Percentiles rank a stretch among this genome's conserved stretches.
Conservation (phyloP, 2,797 vertebrate species). For the Syngnathus acus region DNA sequence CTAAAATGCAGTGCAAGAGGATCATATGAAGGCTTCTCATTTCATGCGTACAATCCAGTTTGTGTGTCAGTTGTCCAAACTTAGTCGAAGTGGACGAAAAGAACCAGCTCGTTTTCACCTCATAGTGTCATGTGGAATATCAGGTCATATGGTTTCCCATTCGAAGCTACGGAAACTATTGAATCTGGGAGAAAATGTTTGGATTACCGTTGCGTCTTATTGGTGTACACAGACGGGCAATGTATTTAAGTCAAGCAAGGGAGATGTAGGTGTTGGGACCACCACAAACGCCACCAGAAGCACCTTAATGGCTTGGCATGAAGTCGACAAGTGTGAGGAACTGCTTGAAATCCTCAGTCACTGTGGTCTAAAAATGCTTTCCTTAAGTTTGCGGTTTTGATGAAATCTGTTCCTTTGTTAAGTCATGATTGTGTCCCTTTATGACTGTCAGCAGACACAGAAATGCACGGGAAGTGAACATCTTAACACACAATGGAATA, state of each 20-base stretch:
- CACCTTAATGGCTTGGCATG: too few relatives aligned
- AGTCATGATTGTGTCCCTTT: not conserved
- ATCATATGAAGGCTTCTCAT: not conserved
- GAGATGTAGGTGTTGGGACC: too few relatives aligned
- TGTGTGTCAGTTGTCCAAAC: not conserved
- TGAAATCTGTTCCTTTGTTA: not conserved
- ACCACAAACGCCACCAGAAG: too few relatives aligned
- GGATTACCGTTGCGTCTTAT: not conserved
- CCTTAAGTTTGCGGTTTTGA: not conserved
- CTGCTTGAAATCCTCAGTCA: not conserved
- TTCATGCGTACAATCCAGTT: not conserved
- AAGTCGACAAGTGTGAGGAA: not conserved
- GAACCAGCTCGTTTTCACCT: constrained; percentile 57
- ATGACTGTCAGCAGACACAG: not conserved
- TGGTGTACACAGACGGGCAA: not conserved
- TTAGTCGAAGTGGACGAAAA: constrained; percentile 31
- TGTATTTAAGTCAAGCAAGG: not conserved
- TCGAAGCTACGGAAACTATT: constrained; percentile 10
- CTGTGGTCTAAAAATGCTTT: not conserved
- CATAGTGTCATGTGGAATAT: constrained; percentile 58
- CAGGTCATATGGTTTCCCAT: constrained; percentile 58
- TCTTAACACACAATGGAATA: not conserved
- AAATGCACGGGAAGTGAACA: not conserved
- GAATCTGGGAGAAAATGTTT: not conserved
- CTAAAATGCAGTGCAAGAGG: not conserved